A percentile compares a stretch with the other conserved stretches of the same genome.
Evolutionary conservation across 2,888 invertebrate genomes (phyloP).

Genomic region (Empis stercorea): DNA sequence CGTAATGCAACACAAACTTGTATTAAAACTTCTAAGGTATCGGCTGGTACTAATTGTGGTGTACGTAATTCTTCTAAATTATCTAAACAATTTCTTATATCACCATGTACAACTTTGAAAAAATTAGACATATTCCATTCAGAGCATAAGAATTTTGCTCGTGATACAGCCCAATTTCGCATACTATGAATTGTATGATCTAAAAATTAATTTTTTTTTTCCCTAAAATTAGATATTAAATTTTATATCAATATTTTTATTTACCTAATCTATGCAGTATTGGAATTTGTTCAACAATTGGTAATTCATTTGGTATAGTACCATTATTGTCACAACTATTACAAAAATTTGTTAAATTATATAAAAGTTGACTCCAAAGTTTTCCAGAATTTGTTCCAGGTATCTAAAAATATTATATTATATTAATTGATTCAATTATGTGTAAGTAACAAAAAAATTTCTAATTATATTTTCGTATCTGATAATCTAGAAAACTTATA

Average conservation of each 20-base stretch:
- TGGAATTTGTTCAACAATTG: constrained; percentile 72
- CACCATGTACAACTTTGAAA: constrained; percentile 52
- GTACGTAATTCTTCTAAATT: constrained; percentile 43
- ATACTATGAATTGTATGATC: constrained; percentile 71
- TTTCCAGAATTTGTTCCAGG: constrained; percentile 28
- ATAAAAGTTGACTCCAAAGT: constrained; percentile 41
- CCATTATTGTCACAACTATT: constrained; percentile 66
- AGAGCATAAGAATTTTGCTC: constrained; percentile 57
- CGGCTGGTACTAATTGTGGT: constrained; percentile 36
- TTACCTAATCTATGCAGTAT: constrained; percentile 38
- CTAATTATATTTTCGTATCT: too few species aligned
- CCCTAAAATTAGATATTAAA: background rate
- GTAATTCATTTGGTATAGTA: constrained; percentile 60
- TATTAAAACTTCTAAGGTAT: constrained; percentile 56
- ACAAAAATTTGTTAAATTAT: constrained; percentile 54
- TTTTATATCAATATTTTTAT: too few species aligned
- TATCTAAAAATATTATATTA: constrained; percentile 18
- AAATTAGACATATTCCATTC: constrained; percentile 64
- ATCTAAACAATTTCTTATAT: constrained; percentile 48
- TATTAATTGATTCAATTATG: too few species aligned
- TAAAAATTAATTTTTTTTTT: constrained; percentile 21
- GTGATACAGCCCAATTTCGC: constrained; percentile 61
- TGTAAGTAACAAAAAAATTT: too few species aligned
- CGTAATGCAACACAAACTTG: constrained; percentile 70
- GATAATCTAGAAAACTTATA: too few species aligned